Evolutionary conservation across 2,888 invertebrate genomes (phyloP).

Genomic region (Achlya flavicornis): DNA sequence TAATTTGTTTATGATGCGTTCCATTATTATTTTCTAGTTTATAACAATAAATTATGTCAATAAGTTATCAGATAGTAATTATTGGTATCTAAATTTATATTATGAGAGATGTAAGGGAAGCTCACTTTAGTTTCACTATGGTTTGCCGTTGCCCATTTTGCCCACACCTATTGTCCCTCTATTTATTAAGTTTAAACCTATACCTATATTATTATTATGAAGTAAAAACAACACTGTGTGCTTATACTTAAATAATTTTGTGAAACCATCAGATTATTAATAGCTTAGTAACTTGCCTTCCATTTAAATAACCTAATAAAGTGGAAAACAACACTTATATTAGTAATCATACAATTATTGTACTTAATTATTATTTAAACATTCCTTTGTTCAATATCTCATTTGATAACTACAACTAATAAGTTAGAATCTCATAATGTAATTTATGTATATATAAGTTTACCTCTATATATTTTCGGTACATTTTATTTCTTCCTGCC

Average conservation of each 20-base stretch:
- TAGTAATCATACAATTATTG: not conserved
- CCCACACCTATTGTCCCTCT: too few relatives aligned
- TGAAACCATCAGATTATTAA: not conserved
- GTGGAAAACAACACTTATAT: not conserved
- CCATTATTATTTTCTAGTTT: not conserved
- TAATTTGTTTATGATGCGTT: not conserved
- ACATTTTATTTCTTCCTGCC: not conserved
- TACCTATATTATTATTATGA: too few relatives aligned
- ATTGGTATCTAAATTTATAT: not conserved
- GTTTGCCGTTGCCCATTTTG: too few relatives aligned
- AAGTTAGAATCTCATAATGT: not conserved
- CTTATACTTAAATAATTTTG: not conserved
- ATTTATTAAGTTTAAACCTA: too few relatives aligned
- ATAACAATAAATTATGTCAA: not conserved
- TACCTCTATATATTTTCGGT: not conserved
- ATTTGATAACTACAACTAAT: not conserved
- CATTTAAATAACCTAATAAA: not conserved
- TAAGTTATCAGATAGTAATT: not conserved
- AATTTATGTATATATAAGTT: not conserved
- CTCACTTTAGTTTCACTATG: too few relatives aligned
- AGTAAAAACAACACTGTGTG: too few relatives aligned
- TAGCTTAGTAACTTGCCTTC: not conserved
- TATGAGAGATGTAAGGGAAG: too few relatives aligned
- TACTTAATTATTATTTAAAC: conserved; percentile 5
- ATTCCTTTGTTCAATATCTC: not conserved